Percentiles rank a stretch among this genome's conserved stretches.
phyloP scores from a whole-genome alignment of 2,888 invertebrate genomes.

The Phlogophora meticulosa region DNA sequence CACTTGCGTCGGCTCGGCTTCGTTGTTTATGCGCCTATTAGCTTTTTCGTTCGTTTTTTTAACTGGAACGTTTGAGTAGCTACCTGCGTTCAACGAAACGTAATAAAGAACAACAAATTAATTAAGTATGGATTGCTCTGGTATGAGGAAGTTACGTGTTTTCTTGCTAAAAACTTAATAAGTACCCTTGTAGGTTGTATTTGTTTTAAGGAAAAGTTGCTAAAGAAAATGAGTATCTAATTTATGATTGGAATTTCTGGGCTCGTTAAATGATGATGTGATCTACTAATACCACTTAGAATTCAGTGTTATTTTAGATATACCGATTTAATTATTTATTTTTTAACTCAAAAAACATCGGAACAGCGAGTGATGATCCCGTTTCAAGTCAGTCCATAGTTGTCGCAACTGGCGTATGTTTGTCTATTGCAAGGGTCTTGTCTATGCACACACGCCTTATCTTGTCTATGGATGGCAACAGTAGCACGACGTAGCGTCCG shows the following conservation, averaged over 20 bases:
- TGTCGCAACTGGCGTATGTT: slow-evolving; percentile 40
- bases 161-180: slow-evolving; percentile 23
- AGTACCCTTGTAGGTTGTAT: too few relatives aligned
- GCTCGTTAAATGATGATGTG: background rate
- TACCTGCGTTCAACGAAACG: slow-evolving; percentile 52
- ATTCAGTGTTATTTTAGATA: background rate
- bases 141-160: slow-evolving; percentile 44
- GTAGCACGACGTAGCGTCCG: slow-evolving; percentile 70
- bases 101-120: slow-evolving; percentile 45
- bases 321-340: background rate
- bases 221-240: too few relatives aligned
- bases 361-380: slow-evolving; percentile 2
- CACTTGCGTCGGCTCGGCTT: background rate
- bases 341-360: background rate
- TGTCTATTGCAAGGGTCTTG: slow-evolving; percentile 63
- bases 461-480: slow-evolving; percentile 69
- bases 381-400: slow-evolving; percentile 28
- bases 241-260: background rate
- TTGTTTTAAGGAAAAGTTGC: too few relatives aligned
- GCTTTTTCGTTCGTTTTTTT: slow-evolving; percentile 45
- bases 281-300: background rate
- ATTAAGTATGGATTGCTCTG: slow-evolving; percentile 28
- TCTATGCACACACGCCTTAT: slow-evolving; percentile 69
- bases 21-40: slow-evolving; percentile 34
- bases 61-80: slow-evolving; percentile 24